Evolutionary conservation across 1,140 invertebrate species (phyloP), one percentile per base, ranked within the genome.

Genomic region (Mya arenaria): DNA sequence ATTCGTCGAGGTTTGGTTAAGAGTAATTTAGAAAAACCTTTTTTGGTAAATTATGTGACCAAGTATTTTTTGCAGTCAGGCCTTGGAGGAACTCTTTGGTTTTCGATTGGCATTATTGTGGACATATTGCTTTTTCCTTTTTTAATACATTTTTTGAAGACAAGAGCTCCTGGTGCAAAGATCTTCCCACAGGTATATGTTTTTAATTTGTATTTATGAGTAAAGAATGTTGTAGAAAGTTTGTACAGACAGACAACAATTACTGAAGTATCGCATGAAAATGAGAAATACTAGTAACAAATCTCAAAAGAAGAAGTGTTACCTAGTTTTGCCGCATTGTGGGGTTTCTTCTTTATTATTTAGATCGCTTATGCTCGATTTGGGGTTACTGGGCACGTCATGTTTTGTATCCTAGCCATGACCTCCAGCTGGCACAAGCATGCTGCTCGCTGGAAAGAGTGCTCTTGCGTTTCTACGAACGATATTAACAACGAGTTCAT

Each of bases 291-390:
- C 13, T 15, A 48, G n/a, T 13, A n/a, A 48, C 13, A 15, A 48
- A 48, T 15, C n/a, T 48, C n/a, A 48, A 15, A n/a, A 13, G n/a
- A 48, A n/a, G 13, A 48, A 15, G 13, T 15, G 13, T 15, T 48
- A 13, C 13, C 13, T n/a, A n/a, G n/a, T n/a, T n/a, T n/a, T n/a
- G n/a, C n/a, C n/a, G n/a, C n/a, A n/a, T n/a, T n/a, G n/a, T n/a
- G n/a, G n/a, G n/a, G n/a, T n/a, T n/a, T n/a, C n/a, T n/a, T n/a
- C n/a, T n/a, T n/a, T n/a, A n/a, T n/a, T n/a, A 88, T 80, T 5
- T 87, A 92, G 88, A 87, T 92, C 17, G 90, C 93, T 25, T 84
- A 92, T 55, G 88, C 89, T n/a, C 81, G 92, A 25, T 93, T 91
- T 81, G 92, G 92, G 25, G 86, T 78, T 58, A 56, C 63, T n/a